Evolutionary conservation across 2,113 vertebrate genomes (phyloP).

Genomic region (Tonatia bakeri): DNA sequence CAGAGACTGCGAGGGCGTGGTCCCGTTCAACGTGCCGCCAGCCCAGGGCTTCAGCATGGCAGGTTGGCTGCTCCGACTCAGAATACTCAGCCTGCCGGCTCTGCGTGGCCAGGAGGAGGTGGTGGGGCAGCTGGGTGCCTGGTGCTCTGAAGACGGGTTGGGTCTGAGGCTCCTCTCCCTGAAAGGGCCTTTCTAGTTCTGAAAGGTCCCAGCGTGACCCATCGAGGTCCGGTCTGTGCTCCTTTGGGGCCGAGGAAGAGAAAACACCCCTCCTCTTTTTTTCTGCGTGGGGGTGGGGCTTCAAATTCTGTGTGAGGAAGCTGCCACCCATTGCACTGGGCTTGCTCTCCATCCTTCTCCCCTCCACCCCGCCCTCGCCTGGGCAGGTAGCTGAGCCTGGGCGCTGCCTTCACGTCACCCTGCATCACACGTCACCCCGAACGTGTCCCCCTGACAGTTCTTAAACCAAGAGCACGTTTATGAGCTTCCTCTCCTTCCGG

Average conservation of each 20-base stretch:
- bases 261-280: not conserved
- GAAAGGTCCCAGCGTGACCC: not conserved
- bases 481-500: not conserved
- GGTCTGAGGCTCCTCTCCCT: not conserved
- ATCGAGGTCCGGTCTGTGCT: not conserved
- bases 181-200: not conserved
- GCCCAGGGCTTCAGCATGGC: not conserved
- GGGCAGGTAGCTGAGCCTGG: not conserved
- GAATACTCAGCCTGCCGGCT: not conserved
- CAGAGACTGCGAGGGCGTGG: not conserved
- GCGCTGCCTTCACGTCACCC: not conserved
- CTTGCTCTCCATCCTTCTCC: too few relatives aligned
- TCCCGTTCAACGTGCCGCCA: not conserved
- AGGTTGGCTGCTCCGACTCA: not conserved
- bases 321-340: too few relatives aligned
- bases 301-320: not conserved
- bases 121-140: not conserved
- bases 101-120: rapidly evolving
- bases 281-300: not conserved
- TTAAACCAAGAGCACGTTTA: not conserved
- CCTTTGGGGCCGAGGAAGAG: not conserved
- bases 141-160: rapidly evolving
- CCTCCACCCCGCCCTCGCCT: not conserved
- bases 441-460: not conserved
- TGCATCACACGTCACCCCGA: not conserved